A percentile compares a stretch with the other conserved stretches of the same genome.
Conservation (phyloP, 2,113 vertebrate species). For the Bujurquina vittata region DNA sequence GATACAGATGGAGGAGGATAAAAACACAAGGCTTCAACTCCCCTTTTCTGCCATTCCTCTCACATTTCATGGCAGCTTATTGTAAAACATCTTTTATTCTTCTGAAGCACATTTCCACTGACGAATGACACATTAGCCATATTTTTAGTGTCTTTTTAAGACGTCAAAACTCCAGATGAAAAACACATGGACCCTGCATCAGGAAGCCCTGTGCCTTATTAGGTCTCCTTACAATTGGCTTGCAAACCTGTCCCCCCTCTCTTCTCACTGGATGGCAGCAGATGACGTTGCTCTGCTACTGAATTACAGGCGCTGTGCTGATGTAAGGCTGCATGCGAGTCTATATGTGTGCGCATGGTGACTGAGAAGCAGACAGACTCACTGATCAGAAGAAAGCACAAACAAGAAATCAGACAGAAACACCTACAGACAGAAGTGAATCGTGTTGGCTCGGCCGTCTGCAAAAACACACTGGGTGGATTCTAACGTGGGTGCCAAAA, state of each 20-base stretch:
- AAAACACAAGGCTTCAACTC: conserved; percentile 35
- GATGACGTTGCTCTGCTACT: conserved; percentile 37
- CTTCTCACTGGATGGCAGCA: conserved; percentile 23
- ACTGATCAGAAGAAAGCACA: neutral
- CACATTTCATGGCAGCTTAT: neutral
- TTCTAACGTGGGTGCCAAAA: neutral
- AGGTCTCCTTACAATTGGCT: neutral
- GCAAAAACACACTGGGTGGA: neutral
- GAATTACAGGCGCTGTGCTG: neutral
- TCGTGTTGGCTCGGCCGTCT: neutral
- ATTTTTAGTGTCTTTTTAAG: neutral
- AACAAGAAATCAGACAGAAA: neutral
- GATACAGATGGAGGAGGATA: conserved; percentile 49
- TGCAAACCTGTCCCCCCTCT: neutral
- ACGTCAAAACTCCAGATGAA: neutral
- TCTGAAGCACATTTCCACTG: neutral
- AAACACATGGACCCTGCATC: neutral
- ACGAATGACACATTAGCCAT: neutral
- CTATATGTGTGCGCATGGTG: neutral
- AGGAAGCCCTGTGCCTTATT: conserved; percentile 3
- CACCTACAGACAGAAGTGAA: neutral
- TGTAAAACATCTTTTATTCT: neutral
- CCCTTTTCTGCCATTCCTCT: neutral
- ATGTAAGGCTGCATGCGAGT: neutral
- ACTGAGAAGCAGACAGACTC: conserved; percentile 3